Evolutionary conservation across 1,140 invertebrate genomes (phyloP).

Genomic region (Drosophila watanabei): DNA sequence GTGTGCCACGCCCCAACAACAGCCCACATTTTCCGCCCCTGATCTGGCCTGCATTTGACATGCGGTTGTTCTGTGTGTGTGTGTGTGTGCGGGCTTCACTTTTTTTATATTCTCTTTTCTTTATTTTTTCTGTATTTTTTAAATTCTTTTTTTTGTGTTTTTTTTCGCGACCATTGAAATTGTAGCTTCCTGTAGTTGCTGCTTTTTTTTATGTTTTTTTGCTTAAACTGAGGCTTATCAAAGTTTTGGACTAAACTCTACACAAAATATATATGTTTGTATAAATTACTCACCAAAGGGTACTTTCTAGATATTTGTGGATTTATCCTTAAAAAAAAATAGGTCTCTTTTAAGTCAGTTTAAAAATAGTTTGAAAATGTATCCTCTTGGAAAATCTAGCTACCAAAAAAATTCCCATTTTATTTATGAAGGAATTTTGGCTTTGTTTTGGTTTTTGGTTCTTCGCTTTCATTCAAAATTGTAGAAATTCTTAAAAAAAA

Average conservation of each 20-base stretch:
- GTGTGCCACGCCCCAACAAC: conserved; percentile 21
- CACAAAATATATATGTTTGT: too few species aligned
- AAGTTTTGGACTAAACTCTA: not conserved
- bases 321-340: not conserved
- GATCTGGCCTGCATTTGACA: conserved; percentile 77
- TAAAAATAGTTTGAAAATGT: not conserved
- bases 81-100: conserved; percentile 46
- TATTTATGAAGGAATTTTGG: not conserved
- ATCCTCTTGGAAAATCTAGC: not conserved
- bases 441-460: not conserved
- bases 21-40: conserved; percentile 14
- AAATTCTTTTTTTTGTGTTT: not conserved
- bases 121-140: not conserved
- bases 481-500: conserved; percentile 3
- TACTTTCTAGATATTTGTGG: not conserved
- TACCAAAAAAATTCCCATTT: not conserved
- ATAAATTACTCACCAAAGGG: conserved; percentile 7
- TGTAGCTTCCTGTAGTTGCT: conserved; percentile 3
- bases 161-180: conserved; percentile 26
- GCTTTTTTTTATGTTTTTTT: not conserved
- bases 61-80: conserved; percentile 51
- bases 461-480: not conserved
- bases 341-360: not conserved
- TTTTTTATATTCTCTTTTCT: not conserved
- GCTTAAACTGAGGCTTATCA: not conserved